Base-by-base conservation (phyloP, 2,113 vertebrate genomes). In the Campylorhamphus procurvoides region DNA sequence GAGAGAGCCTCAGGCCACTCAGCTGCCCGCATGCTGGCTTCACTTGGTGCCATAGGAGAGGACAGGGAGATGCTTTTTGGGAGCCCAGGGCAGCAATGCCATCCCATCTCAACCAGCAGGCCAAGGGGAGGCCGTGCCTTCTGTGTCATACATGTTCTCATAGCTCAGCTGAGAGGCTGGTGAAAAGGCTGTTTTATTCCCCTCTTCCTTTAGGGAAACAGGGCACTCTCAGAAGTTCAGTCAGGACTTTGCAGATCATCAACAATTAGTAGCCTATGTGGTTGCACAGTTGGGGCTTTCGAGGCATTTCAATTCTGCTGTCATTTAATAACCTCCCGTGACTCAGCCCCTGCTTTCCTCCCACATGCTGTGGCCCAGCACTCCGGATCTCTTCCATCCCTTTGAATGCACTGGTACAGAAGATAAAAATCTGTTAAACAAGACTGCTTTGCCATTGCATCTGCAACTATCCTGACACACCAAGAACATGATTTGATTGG, bases 261-360 rank as follows among this genome's bases (percentile, higher is more conserved):
- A 84, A 56, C 68, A 92, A 72, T 75, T 78, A 84, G 60, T 42
- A 90, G 40, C 80, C 83, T 68, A 75, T 80, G 63, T 4, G 7
- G 59, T 60, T 28, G 44, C 81, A 75, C 8, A 0, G 89, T 35
- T 31, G 28, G 72, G 83, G 40, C 56, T 95, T 94, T 87, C 7
- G 27, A 93, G 73, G 69, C 73, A 84, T 90, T 92, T 86, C 53
- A 86, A 52, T 92, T 75, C 86, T 60, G 49, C 53, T 87, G 90
- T 64, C 75, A 74, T 84, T 88, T 84, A 83, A 92, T 72, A 84
- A 92, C 52, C 44, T 66, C 47, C 73, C 72, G 55, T 94, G 90
- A 96, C 85, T 95, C 92, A 94, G 84, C 83, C 27, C 19, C 69
- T 68, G 55, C 85, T 71, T 84, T 71, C 75, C 69, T 90, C 92